Conservation (phyloP, 2,113 vertebrate species). For the Cairina moschata region DNA sequence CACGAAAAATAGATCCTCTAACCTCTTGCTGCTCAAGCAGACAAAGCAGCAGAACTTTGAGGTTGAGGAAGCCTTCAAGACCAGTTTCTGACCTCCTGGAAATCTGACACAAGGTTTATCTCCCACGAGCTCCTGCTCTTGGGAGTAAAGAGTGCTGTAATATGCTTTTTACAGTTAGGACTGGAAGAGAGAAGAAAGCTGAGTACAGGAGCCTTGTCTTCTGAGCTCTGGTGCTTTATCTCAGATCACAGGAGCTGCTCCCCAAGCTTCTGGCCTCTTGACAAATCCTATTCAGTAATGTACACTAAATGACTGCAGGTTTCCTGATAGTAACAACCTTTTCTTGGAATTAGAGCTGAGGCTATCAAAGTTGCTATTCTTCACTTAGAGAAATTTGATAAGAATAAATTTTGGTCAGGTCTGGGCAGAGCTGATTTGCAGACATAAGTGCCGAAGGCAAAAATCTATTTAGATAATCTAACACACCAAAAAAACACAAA, state of each 20-base stretch:
- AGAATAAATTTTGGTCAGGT: slow-evolving; percentile 36
- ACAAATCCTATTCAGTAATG: slow-evolving; percentile 22
- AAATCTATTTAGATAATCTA: slow-evolving; percentile 40
- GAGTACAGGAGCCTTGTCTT: fast-evolving
- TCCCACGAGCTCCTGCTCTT: not conserved
- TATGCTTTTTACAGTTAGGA: not conserved
- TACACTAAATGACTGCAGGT: not conserved
- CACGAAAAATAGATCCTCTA: not conserved
- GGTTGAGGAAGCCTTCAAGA: not conserved
- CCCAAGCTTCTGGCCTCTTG: slow-evolving; percentile 22
- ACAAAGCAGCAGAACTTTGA: not conserved
- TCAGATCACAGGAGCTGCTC: not conserved
- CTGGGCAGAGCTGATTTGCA: slow-evolving; percentile 27
- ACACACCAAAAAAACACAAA: not conserved
- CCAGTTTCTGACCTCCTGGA: not conserved
- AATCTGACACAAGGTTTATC: not conserved
- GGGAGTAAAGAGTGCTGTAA: not conserved
- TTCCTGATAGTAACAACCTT: slow-evolving; percentile 39
- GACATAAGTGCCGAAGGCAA: not conserved
- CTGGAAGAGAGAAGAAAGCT: not conserved
- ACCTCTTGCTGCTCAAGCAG: not conserved
- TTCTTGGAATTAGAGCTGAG: slow-evolving; percentile 47
- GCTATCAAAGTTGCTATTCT: slow-evolving; percentile 26
- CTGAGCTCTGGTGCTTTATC: not conserved
- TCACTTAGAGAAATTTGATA: slow-evolving; percentile 46